Evolutionary conservation across 2,797 vertebrate species (phyloP), one percentile per base, ranked within the genome.

Genomic region (Buceros bicornis): DNA sequence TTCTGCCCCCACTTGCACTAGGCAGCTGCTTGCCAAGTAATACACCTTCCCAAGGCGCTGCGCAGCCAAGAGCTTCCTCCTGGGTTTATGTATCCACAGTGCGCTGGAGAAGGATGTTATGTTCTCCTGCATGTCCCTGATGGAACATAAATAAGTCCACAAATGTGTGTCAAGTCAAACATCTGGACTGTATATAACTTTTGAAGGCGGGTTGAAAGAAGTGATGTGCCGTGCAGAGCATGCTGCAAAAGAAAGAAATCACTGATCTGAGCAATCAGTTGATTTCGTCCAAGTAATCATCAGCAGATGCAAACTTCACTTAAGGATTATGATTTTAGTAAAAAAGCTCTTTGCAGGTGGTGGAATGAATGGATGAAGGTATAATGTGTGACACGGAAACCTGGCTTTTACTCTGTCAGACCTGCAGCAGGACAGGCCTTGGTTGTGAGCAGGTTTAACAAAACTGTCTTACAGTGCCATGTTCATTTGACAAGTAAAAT

Each of bases 11-110:
- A 4, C 69, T 95, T 95, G 76, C 62, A 57, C 76, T 82, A 85
- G 82, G 93, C 93, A 96, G 69, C 88, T 91, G 62, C 81, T 96
- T 88, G 81, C 79, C 86, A 78, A 94, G 50, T 57, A 35, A 84
- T 65, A 13, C 14, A 69, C 62, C 67, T 97, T 95, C 81, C 85
- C 71, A 73, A 73, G 56, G 64, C 72, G 53, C 69, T 58, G 42
- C 5, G 2, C 42, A 71, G 77, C 62, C 80, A 88, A n/a, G 70
- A 31, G 42, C 86, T 93, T 82, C 77, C 85, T 94, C 69, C 83
- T 83, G 74, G 33, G 19, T 73, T 93, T 89, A 21, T 70, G 25
- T 42, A 74, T 84, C 74, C 66, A 17, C 20, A 28, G 60, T 12
- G 28, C 0, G 0, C 53, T 94, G 51, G 85, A 67, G 93, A 87